A percentile compares a stretch with the other conserved stretches of the same genome.
Conservation (phyloP, 2,888 invertebrate genomes). For the Phorcus lineatus region DNA sequence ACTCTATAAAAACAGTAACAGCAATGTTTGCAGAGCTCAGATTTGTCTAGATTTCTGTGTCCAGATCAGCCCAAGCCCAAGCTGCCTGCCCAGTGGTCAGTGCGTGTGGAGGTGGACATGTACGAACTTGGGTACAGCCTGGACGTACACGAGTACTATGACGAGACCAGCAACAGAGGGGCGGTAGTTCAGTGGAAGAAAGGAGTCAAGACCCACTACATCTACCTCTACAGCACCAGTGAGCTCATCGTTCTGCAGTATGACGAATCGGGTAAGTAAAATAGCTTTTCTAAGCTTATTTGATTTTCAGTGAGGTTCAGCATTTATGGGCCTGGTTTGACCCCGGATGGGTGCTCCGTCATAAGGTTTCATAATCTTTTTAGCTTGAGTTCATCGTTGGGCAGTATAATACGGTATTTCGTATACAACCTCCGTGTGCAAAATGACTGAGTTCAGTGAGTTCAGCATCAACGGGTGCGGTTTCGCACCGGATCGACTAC, state of each 20-base stretch:
- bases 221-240: conserved; percentile 50
- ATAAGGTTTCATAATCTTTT: too few species aligned
- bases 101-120: conserved; percentile 50
- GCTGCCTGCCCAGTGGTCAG: conserved; percentile 45
- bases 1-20: too few species aligned
- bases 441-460: too few species aligned
- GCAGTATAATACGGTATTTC: too few species aligned
- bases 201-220: neutral
- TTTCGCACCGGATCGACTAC: too few species aligned
- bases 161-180: conserved; percentile 46
- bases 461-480: too few species aligned
- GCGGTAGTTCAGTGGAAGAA: conserved; percentile 36
- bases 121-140: conserved; percentile 46
- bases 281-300: neutral
- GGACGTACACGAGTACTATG: conserved; percentile 54
- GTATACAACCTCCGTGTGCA: too few species aligned
- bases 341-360: too few species aligned
- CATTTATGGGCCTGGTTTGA: too few species aligned
- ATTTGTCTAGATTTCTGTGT: neutral
- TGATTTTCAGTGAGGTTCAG: too few species aligned
- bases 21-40: too few species aligned
- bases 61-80: conserved; percentile 36
- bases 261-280: neutral
- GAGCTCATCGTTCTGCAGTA: conserved; percentile 48
- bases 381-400: too few species aligned